Conservation (phyloP, 2,888 invertebrate genomes). For the Cartodere bifasciata region DNA sequence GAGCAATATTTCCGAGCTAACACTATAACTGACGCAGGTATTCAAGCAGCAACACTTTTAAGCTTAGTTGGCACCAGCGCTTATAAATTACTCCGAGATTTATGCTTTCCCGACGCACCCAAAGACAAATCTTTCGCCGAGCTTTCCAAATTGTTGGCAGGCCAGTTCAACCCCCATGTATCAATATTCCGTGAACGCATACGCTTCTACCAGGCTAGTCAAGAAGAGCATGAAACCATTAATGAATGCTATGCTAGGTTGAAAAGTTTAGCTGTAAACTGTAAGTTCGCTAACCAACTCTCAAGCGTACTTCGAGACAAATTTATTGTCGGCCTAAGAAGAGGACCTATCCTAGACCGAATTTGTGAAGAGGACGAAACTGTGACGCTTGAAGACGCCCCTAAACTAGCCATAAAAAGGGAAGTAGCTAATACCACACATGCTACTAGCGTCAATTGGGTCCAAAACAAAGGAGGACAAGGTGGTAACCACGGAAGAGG, state of each 20-base stretch:
- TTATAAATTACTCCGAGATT: slow-evolving; percentile 16
- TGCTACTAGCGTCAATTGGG: too few species aligned
- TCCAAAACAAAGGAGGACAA: too few species aligned
- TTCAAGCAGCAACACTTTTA: slow-evolving; percentile 11
- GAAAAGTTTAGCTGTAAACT: slow-evolving; percentile 6
- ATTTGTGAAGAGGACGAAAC: slow-evolving; percentile 8
- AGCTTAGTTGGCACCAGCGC: slow-evolving; percentile 15
- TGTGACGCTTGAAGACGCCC: slow-evolving; percentile 1
- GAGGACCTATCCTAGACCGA: slow-evolving; percentile 8
- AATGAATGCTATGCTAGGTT: slow-evolving; percentile 9
- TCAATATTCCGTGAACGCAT: slow-evolving; percentile 15
- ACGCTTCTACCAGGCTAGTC: slow-evolving; percentile 8
- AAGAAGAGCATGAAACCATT: slow-evolving; percentile 5
- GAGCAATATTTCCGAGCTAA: slow-evolving; percentile 8
- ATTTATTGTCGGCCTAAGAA: slow-evolving; percentile 9
- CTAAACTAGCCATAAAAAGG: slow-evolving; percentile 11
- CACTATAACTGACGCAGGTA: slow-evolving; percentile 1
- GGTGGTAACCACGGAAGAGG: too few species aligned
- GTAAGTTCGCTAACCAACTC: slow-evolving; percentile 4
- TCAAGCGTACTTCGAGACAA: slow-evolving; percentile 4
- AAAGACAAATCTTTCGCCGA: slow-evolving; percentile 16
- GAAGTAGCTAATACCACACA: too few species aligned
- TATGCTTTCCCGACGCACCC: slow-evolving; percentile 17
- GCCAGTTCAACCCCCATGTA: slow-evolving; percentile 13
- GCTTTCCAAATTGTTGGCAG: slow-evolving; percentile 10